Base-by-base conservation (phyloP, 2,888 invertebrate genomes). In the Ferrisia virgata region DNA sequence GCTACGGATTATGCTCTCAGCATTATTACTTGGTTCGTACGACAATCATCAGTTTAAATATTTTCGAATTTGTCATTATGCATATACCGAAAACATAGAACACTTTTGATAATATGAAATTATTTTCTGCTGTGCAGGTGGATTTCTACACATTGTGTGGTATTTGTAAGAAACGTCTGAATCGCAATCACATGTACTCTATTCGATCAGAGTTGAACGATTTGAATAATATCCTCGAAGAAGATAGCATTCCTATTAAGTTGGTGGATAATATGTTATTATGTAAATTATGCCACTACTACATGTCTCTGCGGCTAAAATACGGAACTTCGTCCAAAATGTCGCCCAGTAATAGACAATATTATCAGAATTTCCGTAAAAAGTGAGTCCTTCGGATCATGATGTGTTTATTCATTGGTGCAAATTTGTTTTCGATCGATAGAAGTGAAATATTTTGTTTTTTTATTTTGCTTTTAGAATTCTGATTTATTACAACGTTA, bases 221-320 rank as follows among this genome's bases (percentile, higher is more conserved):
- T 84, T 86, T 92, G 81, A 92, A 91, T 87, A 87, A 6, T 13
- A 47, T 83, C 15, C 83, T 87, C 22, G 85, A 85, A 36, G 85
- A 86, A 79, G 87, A 90, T 92, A 88, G 91, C 90, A 90, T 96
- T 81, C 95, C 94, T 0, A 92, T 94, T 15, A 90, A 90, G 87
- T 90, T 95, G 87, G 88, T 89, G 1, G 91, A 92, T 86, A 92
- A 93, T 85, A 93, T 93, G 0, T 94, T 94, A 81, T 92, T 95
- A 69, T 96, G 96, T 89, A 95, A 95, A 89, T 89, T 93, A 31
- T 96, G 95, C 87, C 92, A 94, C 85, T 93, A 94, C 88, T 95
- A 94, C 89, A 93, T 93, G 86, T 92, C 93, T 85, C 88, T 95
- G 82, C 90, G 94, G 9, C 90, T 93, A 87, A 93, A 94, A 85